These are phyloP conservation scores for Platorchestia sp. DNA, from an alignment of 1,140 invertebrate species.

Conservation along the genomic window DNA sequence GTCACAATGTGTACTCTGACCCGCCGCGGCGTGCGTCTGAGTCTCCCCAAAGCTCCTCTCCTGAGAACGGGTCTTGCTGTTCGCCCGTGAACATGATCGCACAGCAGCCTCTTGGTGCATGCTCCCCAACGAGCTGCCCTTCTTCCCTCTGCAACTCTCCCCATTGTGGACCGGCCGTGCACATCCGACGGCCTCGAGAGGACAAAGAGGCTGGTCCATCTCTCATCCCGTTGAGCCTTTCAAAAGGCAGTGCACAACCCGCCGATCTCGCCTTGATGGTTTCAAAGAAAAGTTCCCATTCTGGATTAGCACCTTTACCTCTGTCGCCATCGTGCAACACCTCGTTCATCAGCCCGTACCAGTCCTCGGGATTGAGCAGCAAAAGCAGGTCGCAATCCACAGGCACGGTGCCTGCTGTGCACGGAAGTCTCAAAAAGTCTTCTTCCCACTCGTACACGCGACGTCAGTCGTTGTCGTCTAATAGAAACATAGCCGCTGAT, in stretches of 20 bases:
- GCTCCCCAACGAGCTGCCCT: slow-evolving; percentile 3
- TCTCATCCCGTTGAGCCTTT: neutral
- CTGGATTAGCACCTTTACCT: neutral
- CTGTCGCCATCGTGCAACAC: neutral
- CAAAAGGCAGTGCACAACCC: neutral
- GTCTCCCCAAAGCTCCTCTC: slow-evolving; percentile 38
- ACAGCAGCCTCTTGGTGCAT: neutral
- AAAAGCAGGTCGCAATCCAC: neutral
- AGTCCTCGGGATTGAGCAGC: neutral
- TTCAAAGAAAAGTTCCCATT: neutral
- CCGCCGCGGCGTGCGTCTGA: neutral
- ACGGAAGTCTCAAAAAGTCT: slow-evolving; percentile 8
- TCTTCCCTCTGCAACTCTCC: slow-evolving; percentile 45
- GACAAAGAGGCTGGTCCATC: neutral
- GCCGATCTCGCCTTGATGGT: neutral
- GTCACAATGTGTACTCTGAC: slow-evolving; percentile 38
- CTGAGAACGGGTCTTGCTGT: slow-evolving; percentile 25
- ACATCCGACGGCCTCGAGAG: neutral
- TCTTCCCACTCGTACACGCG: neutral
- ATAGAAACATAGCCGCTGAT: neutral
- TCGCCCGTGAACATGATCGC: slow-evolving; percentile 5
- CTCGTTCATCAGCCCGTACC: neutral
- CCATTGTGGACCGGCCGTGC: neutral
- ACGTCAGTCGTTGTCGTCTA: slow-evolving; percentile 18
- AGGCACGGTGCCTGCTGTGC: neutral